These are phyloP conservation scores for Esox lucius DNA, from an alignment of 2,797 vertebrate genomes.

Conservation along the genomic window DNA sequence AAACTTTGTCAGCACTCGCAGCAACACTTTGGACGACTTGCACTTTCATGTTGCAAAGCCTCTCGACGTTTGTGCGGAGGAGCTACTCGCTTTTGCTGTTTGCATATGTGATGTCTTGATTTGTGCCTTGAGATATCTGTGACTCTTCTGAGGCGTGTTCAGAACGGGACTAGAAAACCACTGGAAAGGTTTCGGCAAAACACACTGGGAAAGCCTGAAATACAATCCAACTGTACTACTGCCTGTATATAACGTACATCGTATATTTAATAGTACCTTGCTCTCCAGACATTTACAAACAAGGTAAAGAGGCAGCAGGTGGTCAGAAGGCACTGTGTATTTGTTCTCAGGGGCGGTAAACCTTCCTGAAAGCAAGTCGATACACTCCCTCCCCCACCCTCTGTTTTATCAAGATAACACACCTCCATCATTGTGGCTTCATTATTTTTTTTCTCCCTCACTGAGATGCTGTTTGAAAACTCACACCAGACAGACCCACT, in stretches of 20 bases:
- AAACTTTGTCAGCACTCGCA: slow-evolving; percentile 68
- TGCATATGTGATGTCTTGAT: slow-evolving; percentile 64
- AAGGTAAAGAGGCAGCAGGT: slow-evolving; percentile 17
- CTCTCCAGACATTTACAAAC: slow-evolving; percentile 12
- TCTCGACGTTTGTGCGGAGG: slow-evolving; percentile 68
- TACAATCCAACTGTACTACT: background rate
- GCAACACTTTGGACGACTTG: slow-evolving; percentile 68
- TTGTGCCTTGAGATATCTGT: slow-evolving; percentile 58
- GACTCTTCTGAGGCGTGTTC: slow-evolving; percentile 54
- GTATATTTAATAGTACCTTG: background rate
- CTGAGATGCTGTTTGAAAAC: slow-evolving; percentile 38
- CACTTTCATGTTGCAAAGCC: slow-evolving; percentile 68
- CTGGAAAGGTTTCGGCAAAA: slow-evolving; percentile 2
- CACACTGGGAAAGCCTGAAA: background rate
- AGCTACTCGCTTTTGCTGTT: slow-evolving; percentile 43
- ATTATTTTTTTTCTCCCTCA: slow-evolving; percentile 33
- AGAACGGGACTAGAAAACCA: slow-evolving; percentile 48
- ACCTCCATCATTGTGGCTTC: slow-evolving; percentile 42
- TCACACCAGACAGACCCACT: slow-evolving; percentile 43
- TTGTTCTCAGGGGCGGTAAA: slow-evolving; percentile 22
- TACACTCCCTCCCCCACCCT: background rate
- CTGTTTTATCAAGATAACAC: slow-evolving; percentile 49
- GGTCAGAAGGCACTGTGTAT: slow-evolving; percentile 20
- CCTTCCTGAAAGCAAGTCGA: slow-evolving; percentile 20
- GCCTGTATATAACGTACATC: too few relatives aligned